A percentile compares a stretch with the other conserved stretches of the same genome.
Evolutionary conservation across 2,888 invertebrate species (phyloP).

Genomic region (Galeopsomyia nigrocyanea): DNA sequence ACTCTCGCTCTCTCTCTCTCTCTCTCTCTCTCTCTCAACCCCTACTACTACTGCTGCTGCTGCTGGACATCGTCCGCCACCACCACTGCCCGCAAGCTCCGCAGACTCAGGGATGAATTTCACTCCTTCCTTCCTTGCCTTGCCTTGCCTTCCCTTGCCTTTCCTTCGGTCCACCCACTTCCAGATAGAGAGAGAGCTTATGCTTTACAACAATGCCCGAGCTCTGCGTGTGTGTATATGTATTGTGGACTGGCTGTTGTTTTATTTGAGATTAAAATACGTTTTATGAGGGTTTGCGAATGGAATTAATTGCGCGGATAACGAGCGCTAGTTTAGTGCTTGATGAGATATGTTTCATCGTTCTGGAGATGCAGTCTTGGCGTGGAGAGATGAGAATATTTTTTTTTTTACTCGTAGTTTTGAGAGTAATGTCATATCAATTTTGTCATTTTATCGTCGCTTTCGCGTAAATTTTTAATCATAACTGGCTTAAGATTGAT

Average conservation of each 20-base stretch:
- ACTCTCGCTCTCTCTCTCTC: slow-evolving; percentile 47
- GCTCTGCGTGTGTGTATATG: no score
- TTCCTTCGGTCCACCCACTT: no score
- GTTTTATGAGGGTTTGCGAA: slow-evolving; percentile 18
- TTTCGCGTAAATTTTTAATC: slow-evolving; percentile 6
- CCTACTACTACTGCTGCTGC: background rate
- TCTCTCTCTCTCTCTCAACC: slow-evolving; percentile 39
- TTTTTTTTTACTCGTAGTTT: slow-evolving; percentile 5
- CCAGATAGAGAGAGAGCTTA: no score
- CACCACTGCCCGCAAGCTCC: background rate
- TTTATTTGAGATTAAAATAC: slow-evolving; percentile 43
- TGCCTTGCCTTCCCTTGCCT: background rate
- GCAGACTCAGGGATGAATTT: background rate
- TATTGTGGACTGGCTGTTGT: background rate
- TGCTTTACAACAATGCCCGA: no score
- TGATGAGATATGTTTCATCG: no score
- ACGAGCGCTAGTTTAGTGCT: no score
- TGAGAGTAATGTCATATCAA: slow-evolving; percentile 1
- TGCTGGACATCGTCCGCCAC: slow-evolving; percentile 10
- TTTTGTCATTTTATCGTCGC: slow-evolving; percentile 9
- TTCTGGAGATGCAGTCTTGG: no score
- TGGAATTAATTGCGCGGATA: no score
- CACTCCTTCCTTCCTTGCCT: background rate
- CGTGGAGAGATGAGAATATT: no score
- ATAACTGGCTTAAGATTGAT: background rate